Percentiles rank a stretch among this genome's conserved stretches.
Conservation (phyloP, 2,113 vertebrate species). For the Calidris pygmaea region DNA sequence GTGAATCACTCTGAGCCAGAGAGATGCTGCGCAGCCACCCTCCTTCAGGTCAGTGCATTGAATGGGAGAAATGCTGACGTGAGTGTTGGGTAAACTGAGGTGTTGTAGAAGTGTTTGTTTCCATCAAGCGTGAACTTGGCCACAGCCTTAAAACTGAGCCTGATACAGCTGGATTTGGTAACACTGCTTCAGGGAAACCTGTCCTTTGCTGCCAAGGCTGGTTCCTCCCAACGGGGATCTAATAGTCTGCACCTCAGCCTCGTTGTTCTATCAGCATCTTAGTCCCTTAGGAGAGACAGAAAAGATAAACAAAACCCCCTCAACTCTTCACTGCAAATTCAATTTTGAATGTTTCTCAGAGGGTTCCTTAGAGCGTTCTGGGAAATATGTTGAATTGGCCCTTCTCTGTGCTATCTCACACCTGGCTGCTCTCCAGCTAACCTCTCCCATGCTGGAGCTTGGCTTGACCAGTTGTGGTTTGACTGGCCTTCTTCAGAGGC, state of each 20-base stretch:
- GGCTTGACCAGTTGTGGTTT: not conserved
- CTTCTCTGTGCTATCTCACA: not conserved
- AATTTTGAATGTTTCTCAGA: not conserved
- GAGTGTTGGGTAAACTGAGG: not conserved
- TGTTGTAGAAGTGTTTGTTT: not conserved
- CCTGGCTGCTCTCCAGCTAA: not conserved
- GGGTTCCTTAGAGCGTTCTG: not conserved
- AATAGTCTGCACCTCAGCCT: not conserved
- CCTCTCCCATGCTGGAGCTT: not conserved
- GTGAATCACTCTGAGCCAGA: not conserved
- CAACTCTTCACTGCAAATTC: not conserved
- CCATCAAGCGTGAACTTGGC: not conserved
- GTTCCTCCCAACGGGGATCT: not conserved
- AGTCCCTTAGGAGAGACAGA: not conserved
- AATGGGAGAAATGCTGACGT: not conserved
- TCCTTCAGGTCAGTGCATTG: not conserved
- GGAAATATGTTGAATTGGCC: not conserved
- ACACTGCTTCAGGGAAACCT: not conserved
- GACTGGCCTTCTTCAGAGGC: not conserved
- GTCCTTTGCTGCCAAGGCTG: not conserved
- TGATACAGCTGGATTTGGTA: not conserved
- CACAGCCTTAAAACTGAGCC: not conserved
- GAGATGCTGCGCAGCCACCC: rapidly evolving
- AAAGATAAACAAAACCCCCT: not conserved
- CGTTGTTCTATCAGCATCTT: not conserved